Evolutionary conservation across 2,888 invertebrate species (phyloP), one percentile per base, ranked within the genome.

Genomic region (Odontomyia ornata): DNA sequence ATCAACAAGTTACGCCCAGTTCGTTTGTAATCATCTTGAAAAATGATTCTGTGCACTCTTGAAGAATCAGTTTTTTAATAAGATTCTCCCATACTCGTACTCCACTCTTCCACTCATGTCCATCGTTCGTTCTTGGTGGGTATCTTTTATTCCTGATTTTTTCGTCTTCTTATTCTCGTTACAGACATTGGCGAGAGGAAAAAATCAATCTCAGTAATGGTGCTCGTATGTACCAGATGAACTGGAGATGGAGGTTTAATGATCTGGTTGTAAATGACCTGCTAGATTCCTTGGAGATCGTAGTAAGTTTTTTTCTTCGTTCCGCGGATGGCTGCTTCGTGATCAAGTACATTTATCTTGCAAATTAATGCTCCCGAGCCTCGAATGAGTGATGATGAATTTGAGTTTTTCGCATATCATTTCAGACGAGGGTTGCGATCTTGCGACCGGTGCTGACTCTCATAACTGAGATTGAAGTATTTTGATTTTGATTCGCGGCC

Each of bases 1-100:
- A 80, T 80, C 80, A 80, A 79, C 80, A 80, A 80, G 79, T 80
- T 77, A 80, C 80, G 79, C 80, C 80, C 80, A 78, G 57, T 77
- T 69, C 77, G 65, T 72, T 77, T 77, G 72, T 77, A 77, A 77
- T 77, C 72, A 77, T 77, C 72, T 77, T 62, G 72, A 77, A 77
- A 77, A 76, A 76, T 76, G 76, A 76, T 76, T 67, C 52, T 56
- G 64, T 64, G 64, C 64, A 60, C 27, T 27, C 72, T 28, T 5
- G 15, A 73, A 73, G 73, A 72, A 73, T 73, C 73, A 73, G 36
- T 60, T 69, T 47, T 69, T 69, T 69, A 23, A 69, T 27, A 43
- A 15, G 30, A 30, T 65, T 36, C 36, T 65, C n/a, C 25, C 21
- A 36, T 36, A 36, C 18, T 13, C 21, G 18, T 36, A 36, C 18